phyloP scores from a whole-genome alignment of 2,797 vertebrate genomes.

The Triplophysa bombifrons region DNA sequence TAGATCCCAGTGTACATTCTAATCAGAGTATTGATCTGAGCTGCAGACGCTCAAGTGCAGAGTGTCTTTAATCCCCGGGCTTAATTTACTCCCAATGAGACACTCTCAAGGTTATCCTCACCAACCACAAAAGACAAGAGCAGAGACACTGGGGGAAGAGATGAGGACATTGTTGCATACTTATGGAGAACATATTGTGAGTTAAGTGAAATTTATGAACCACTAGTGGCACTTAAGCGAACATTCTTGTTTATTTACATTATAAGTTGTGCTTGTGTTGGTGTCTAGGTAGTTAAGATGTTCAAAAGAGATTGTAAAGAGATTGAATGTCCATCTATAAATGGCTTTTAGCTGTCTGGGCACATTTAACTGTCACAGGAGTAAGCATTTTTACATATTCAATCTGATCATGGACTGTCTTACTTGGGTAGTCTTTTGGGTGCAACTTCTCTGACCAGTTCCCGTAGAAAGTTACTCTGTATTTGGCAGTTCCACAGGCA shows the following conservation, averaged over 20 bases:
- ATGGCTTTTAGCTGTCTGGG: background rate
- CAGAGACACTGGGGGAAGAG: background rate
- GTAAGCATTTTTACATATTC: background rate
- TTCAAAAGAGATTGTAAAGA: too few species aligned
- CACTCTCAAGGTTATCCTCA: conserved; percentile 71
- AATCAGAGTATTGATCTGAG: conserved; percentile 79
- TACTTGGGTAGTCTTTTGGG: conserved; percentile 95
- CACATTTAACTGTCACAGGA: conserved; percentile 6
- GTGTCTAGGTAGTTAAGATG: too few species aligned
- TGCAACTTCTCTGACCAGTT: conserved; percentile 98
- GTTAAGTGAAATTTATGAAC: too few species aligned
- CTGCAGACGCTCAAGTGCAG: conserved; percentile 58
- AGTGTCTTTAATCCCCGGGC: conserved; percentile 69
- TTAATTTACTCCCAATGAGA: conserved; percentile 72
- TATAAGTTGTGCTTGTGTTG: too few species aligned
- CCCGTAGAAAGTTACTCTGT: conserved; percentile 95
- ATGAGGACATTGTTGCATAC: background rate
- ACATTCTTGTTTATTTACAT: too few species aligned
- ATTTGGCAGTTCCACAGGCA: conserved; percentile 96
- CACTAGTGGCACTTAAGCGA: too few species aligned
- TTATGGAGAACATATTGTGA: background rate
- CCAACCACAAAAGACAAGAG: conserved; percentile 33
- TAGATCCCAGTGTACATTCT: conserved; percentile 65
- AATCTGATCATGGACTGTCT: conserved; percentile 67
- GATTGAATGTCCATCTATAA: background rate